These are phyloP conservation scores for Vulpes ferrilata DNA, from an alignment of 2,113 vertebrate species.

Conservation along the genomic window DNA sequence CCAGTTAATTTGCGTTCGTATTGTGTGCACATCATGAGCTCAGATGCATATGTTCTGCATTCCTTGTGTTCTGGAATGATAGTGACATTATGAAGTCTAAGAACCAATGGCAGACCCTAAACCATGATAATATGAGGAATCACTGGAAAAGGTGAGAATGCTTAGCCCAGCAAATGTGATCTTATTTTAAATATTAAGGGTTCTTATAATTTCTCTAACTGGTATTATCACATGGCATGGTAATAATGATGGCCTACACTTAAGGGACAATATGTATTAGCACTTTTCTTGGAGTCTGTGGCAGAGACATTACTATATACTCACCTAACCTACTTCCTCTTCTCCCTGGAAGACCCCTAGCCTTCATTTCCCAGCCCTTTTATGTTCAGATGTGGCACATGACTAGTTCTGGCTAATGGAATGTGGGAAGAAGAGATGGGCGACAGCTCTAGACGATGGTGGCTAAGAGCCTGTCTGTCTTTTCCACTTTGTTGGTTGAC, in stretches of 20 bases:
- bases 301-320: background rate
- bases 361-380: background rate
- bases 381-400: background rate
- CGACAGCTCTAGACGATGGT: background rate
- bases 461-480: background rate
- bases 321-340: background rate
- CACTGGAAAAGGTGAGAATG: background rate
- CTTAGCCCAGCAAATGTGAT: background rate
- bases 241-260: background rate
- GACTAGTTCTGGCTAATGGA: background rate
- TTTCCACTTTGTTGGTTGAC: background rate
- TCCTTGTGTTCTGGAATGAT: background rate
- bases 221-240: background rate
- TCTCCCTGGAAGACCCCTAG: background rate
- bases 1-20: too few relatives aligned
- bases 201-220: background rate
- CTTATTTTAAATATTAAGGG: background rate
- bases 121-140: background rate
- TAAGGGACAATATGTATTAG: background rate
- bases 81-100: background rate
- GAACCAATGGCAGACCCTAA: background rate
- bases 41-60: background rate
- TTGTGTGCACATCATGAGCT: background rate
- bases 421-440: background rate
- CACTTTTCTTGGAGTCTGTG: background rate